Evolutionary conservation across 2,113 vertebrate species (phyloP).

Genomic region (Lamprologus speciosus): DNA sequence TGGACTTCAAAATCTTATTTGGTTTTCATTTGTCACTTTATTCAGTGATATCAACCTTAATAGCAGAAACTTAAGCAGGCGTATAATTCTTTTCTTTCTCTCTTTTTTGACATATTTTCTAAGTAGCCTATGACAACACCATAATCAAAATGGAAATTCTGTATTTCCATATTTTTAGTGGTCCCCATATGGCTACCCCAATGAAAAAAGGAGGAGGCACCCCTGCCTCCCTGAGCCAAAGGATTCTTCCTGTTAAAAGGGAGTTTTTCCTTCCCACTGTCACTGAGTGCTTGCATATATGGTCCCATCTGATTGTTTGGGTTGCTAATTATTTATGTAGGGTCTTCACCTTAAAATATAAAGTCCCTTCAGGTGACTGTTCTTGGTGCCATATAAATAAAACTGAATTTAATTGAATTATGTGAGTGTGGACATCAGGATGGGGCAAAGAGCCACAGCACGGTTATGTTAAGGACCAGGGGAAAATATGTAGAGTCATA

Average conservation of each 20-base stretch:
- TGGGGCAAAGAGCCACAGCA: not conserved
- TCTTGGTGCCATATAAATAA: not conserved
- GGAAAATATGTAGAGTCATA: not conserved
- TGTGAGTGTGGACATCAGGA: not conserved
- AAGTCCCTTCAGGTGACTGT: not conserved
- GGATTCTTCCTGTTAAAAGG: not conserved
- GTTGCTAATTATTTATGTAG: not conserved
- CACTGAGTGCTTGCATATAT: not conserved
- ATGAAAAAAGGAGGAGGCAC: not conserved
- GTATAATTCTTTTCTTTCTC: accelerated
- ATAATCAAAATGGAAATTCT: not conserved
- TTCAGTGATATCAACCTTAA: not conserved
- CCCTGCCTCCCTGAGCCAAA: too few species aligned
- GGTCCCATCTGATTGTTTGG: not conserved
- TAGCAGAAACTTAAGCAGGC: not conserved
- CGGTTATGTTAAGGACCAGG: not conserved
- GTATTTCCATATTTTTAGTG: not conserved
- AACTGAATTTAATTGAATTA: not conserved
- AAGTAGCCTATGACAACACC: accelerated
- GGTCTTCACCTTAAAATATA: not conserved
- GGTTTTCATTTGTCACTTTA: not conserved
- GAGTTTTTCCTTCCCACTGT: not conserved
- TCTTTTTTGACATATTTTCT: not conserved
- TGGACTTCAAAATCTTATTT: not conserved
- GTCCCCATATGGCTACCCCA: not conserved